phyloP scores from a whole-genome alignment of 2,113 vertebrate species.

The Gopherus evgoodei region DNA sequence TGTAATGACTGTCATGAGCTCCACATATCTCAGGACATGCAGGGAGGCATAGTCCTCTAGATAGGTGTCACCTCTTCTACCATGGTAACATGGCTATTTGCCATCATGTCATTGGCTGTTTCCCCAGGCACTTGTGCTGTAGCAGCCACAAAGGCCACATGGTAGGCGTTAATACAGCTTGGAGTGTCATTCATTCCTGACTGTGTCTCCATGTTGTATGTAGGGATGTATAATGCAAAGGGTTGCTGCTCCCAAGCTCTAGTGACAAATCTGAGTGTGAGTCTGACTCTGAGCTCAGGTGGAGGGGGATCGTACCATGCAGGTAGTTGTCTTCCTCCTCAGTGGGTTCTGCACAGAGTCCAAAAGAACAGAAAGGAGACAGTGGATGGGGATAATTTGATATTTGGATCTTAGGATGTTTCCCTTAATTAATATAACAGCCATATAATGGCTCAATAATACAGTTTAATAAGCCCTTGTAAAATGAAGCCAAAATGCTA shows the following conservation, averaged over 20 bases:
- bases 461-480: not conserved
- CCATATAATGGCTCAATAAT: not conserved
- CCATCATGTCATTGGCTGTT: not conserved
- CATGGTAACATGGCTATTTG: not conserved
- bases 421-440: not conserved
- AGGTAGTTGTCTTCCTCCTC: not conserved
- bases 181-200: not conserved
- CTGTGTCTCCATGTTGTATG: not conserved
- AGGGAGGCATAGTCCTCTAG: not conserved
- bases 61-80: not conserved
- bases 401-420: no score
- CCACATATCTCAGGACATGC: not conserved
- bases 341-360: not conserved
- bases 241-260: not conserved
- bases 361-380: not conserved
- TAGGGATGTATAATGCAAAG: not conserved
- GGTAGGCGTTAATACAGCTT: not conserved
- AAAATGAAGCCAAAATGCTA: not conserved
- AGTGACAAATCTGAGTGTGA: not conserved
- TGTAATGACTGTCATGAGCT: not conserved
- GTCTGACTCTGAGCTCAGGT: not conserved
- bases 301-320: not conserved
- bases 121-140: not conserved
- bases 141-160: not conserved
- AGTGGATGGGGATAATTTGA: not conserved